Evolutionary conservation across 2,113 vertebrate species (phyloP), one percentile per base, ranked within the genome.

Genomic region (Hippocampus zosterae): DNA sequence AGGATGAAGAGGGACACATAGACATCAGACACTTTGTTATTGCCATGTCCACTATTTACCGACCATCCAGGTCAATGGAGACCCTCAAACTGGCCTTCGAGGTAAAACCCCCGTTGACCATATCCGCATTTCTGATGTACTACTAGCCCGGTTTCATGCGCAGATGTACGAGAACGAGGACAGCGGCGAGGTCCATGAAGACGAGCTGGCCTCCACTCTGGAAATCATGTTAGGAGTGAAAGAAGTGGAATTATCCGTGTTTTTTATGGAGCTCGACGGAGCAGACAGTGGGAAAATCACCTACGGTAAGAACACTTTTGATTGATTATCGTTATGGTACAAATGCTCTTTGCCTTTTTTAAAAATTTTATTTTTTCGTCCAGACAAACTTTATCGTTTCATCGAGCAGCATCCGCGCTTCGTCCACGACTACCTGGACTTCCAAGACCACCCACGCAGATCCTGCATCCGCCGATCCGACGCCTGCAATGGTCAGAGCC

Each of bases 31-130:
- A 93, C 75, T 97, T 92, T 3, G 87, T 98, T 9, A 87, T 92
- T 3, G 96, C 95, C 64, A 81, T 97, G 60, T 97, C 96, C 0
- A 95, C 96, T 1, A 92, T 95, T 46, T 93, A 92, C 80, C 93
- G 90, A 67, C 95, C 96, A 6, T 90, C 94, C 19, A 91, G 88
- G 89, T 91, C 95, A 8, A 90, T 95, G 91, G 93, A 96, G 79
- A 98, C 95, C 66, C 90, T 98, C 79, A 93, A 90, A 66, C 4
- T 99, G 87, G 96, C 95, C 6, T 98, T 98, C 84, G 84, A 89
- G 93, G 96, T 91, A 59, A 44, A 90, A 93, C 91, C 50, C n/a
- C 13, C 11, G 0, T 55, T 37, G 2, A 4, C 59, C 33, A 0
- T 41, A 11, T 72, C 13, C 10, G 0, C 42, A 13, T 44, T 44